Evolutionary conservation across 2,113 vertebrate genomes (phyloP).

Genomic region (Pyrgilauda ruficollis): DNA sequence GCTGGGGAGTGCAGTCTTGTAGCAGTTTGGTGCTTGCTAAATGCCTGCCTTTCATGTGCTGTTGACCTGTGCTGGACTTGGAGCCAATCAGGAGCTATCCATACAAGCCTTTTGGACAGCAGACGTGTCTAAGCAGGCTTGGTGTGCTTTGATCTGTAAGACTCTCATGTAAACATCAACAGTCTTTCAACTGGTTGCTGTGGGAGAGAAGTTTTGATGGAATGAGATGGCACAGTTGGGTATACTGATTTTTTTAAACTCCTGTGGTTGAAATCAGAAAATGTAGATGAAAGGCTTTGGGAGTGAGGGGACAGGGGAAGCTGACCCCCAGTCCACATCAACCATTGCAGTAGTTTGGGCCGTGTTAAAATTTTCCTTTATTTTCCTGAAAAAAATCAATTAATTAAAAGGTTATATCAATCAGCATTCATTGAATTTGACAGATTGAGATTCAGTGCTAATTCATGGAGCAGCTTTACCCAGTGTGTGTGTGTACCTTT

Average conservation of each 20-base stretch:
- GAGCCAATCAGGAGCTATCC: background rate
- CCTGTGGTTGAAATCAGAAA: background rate
- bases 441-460: background rate
- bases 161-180: background rate
- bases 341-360: background rate
- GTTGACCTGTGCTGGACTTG: background rate
- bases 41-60: background rate
- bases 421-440: conserved; percentile 5
- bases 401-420: background rate
- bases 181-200: background rate
- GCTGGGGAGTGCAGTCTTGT: background rate
- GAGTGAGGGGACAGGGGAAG: background rate
- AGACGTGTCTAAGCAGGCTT: background rate
- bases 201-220: background rate
- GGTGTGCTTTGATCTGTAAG: conserved; percentile 3
- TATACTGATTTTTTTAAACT: background rate
- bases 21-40: background rate
- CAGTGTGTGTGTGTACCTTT: background rate
- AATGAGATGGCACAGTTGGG: background rate
- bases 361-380: background rate
- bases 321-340: background rate
- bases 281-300: background rate
- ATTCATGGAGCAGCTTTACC: background rate
- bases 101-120: background rate
- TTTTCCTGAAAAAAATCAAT: conserved; percentile 12